Base-by-base conservation (phyloP, 1,140 invertebrate genomes). In the Macrobrachium nipponense region DNA sequence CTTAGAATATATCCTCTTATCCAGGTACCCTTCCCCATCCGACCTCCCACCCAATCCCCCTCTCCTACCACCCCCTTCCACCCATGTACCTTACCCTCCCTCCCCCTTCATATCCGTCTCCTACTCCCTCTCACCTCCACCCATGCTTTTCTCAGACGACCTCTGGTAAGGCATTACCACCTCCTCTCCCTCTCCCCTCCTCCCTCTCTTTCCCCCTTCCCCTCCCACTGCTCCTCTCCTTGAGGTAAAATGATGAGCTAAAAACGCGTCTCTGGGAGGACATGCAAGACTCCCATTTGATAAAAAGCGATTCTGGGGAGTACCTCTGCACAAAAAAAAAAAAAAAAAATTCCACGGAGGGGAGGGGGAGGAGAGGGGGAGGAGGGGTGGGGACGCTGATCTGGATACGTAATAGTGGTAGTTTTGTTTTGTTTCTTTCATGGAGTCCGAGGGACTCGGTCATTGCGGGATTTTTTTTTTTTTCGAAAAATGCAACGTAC, bases 281-380 rank as follows among this genome's bases (percentile, higher is more conserved):
- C 73, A 76, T 58, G 73, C 73, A 58, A 76, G 73, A 76, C 73
- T 76, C 73, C 18, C 44, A 76, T 76, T 76, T 58, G 18, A 76
- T 59, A n/a, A 58, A 58, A 58, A 15, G 14, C 14, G 44, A 17
- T 17, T 76, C 23, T 59, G 18, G 17, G 44, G 44, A 58, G 20
- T 15, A 36, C 68, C 23, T 23, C 12, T 36, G 20, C n/a, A 70
- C 11, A 20, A 44, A 75, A 43, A n/a, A 75, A 3, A 18, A 75
- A 20, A 44, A 58, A 20, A 20, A 76, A 20, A 18, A n/a, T 6
- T 36, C 12, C 23, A 23, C 36, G 79, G 2, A 51, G 79, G 62
- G 61, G 20, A 43, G 62, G 79, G 58, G 82, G 20, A 10, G 73
- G 82, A 51, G 23, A 43, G 60, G 18, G 14, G 73, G 11, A 10